Base-by-base conservation (phyloP, 1,140 invertebrate species). In the Drosophila punjabiensis region DNA sequence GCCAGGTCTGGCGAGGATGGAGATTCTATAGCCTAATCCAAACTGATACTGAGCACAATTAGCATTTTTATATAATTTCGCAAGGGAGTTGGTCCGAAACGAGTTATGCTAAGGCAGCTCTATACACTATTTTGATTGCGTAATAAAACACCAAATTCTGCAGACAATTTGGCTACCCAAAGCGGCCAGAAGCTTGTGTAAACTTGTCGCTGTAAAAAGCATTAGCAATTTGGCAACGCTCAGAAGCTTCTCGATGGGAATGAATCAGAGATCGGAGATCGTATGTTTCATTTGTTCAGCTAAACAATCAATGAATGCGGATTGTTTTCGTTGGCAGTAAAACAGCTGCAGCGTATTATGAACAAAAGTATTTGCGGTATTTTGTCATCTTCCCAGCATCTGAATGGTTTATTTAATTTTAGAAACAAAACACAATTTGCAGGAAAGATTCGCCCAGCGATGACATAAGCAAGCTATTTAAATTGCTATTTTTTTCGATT, bases 41-140 rank as follows among this genome's bases (percentile, higher is more conserved):
- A 70, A 47, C 30, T 76, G 76, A 85, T 74, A 81, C 70, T 62
- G 47, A 81, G 39, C 52, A 41, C 35, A 67, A 89, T 88, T 88
- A 81, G 64, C 81, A 88, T 89, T 85, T 89, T 81, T 81, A 66
- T 73, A 75, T 84, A 89, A 89, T 84, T 88, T 88, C 60, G 63
- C 62, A 68, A 68, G 39, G 56, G 30, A 59, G 56, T 50, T 78
- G 16, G 58, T 5, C 30, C 48, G 37, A 16, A 77, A 79, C 76
- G 37, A 33, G 76, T 79, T 79, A 56, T 79, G 45, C 32, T 35
- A 35, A 63, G 24, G 13, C 16, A 14, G 1, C 37, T 28, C 47
- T 24, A 37, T 56, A 56, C 56, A 37, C 62, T 75, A 76, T 52
- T 53, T 68, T 47, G 50, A 77, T 77, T 77, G 55, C 74, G 66